phyloP scores from a whole-genome alignment of 2,888 invertebrate genomes.

The Drosophila affinis region DNA sequence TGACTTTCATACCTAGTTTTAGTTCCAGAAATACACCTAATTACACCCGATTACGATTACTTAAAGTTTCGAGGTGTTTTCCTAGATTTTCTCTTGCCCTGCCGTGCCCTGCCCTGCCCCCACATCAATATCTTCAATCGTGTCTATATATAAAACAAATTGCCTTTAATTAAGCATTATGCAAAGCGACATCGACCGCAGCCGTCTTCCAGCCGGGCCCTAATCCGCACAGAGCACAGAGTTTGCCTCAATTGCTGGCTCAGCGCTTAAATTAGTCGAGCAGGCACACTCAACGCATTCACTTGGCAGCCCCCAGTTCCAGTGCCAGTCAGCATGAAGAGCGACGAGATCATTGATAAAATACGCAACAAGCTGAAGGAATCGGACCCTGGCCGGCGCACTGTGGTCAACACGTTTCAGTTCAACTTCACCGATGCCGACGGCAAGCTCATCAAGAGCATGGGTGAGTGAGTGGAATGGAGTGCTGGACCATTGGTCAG shows the following conservation, averaged over 20 bases:
- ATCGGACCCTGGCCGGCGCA: conserved; percentile 80
- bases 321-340: conserved; percentile 71
- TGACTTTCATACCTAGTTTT: conserved; percentile 53
- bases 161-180: conserved; percentile 82
- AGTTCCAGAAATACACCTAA: conserved; percentile 57
- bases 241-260: conserved; percentile 66
- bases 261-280: conserved; percentile 59
- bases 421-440: conserved; percentile 82
- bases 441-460: conserved; percentile 80
- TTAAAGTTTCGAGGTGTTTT: conserved; percentile 16
- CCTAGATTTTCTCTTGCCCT: conserved; percentile 63
- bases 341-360: conserved; percentile 82
- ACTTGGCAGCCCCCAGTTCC: conserved; percentile 36
- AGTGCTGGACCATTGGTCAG: conserved; percentile 11
- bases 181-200: conserved; percentile 62
- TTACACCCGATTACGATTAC: conserved; percentile 20
- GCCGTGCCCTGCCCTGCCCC: conserved; percentile 5
- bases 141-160: conserved; percentile 71
- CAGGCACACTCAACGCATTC: conserved; percentile 45
- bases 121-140: conserved; percentile 74
- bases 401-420: conserved; percentile 80
- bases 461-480: conserved; percentile 71
- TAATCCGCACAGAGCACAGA: conserved; percentile 63
- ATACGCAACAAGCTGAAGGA: conserved; percentile 80
- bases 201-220: conserved; percentile 18